Evolutionary conservation across 2,113 vertebrate species (phyloP), one percentile per base, ranked within the genome.

Genomic region (Plectropomus leopardus): DNA sequence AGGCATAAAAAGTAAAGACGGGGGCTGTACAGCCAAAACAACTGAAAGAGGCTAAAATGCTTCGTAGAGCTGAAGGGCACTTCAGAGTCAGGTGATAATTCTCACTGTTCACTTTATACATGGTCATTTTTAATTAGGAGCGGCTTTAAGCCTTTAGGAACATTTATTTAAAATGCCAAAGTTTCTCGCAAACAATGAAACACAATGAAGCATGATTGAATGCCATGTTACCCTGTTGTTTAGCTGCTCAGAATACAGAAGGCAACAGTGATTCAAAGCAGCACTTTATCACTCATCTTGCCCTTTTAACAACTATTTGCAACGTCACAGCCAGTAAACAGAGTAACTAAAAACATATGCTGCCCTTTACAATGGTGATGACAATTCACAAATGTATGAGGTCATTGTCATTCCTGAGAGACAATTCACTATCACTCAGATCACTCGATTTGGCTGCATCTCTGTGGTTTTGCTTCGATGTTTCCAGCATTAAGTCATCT

Each of bases 331-430:
- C 5, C 32, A 48, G 55, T 69, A 78, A 81, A 89, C 66, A 72
- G 53, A 30, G 21, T 21, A 66, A 71, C 45, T 70, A 42, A 76
- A 78, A 82, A 10, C 78, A 74, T 50, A 57, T 57, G 24, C 21
- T 60, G 45, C 21, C 10, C 58, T 88, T 83, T 24, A 82, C 61
- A 80, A 67, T 45, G 21, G 19, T 57, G 65, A 83, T 44, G 36
- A 79, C 69, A 84, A 1, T 26, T 45, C 61, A 89, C 47, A 87
- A 83, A 86, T 71, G 86, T 6, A 86, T 86, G 77, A 87, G 28
- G 66, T 82, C 7, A 83, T 44, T 80, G 36, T 30, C 15, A 63
- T 61, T 78, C 40, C n/a, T 59, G 28, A 50, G 26, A 76, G 78
- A 72, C 63, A 59, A 60, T 24, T 28, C 14, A n/a, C n/a, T 78